These are phyloP conservation scores for Cyphomyrus plagiostoma DNA, from an alignment of 2,113 vertebrate genomes.

Conservation along the genomic window DNA sequence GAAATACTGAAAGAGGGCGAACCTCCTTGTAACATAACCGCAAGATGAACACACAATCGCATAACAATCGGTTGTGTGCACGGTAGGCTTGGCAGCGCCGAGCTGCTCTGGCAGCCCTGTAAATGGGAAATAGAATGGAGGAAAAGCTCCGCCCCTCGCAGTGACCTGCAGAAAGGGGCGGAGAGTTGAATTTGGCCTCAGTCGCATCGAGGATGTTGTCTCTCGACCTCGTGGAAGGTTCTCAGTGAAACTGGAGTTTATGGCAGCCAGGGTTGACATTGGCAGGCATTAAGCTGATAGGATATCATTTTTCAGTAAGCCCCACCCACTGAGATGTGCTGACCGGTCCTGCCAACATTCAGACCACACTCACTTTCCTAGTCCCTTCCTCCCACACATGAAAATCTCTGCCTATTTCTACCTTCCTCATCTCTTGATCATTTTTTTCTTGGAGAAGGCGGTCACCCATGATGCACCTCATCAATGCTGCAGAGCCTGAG, in stretches of 20 bases:
- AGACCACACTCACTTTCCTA: neutral
- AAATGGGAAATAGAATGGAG: neutral
- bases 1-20: neutral
- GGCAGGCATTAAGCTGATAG: neutral
- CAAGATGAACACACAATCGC: neutral
- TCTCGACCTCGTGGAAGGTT: neutral
- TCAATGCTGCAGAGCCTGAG: conserved; percentile 33
- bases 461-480: conserved; percentile 33
- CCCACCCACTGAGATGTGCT: neutral
- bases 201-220: neutral
- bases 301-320: neutral
- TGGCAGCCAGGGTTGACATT: neutral
- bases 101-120: neutral
- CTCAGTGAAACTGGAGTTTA: neutral
- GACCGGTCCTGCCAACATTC: neutral
- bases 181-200: neutral
- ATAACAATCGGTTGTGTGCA: neutral
- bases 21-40: neutral
- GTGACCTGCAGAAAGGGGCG: neutral
- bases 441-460: conserved; percentile 21
- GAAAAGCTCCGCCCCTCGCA: neutral
- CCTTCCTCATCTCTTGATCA: conserved; percentile 19
- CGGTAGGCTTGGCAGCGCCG: neutral
- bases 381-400: neutral
- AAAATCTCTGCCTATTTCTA: neutral